A percentile compares a stretch with the other conserved stretches of the same genome.
These are phyloP conservation scores for Drosophila kambysellisi DNA, from an alignment of 2,888 invertebrate species.

Conservation along the genomic window DNA sequence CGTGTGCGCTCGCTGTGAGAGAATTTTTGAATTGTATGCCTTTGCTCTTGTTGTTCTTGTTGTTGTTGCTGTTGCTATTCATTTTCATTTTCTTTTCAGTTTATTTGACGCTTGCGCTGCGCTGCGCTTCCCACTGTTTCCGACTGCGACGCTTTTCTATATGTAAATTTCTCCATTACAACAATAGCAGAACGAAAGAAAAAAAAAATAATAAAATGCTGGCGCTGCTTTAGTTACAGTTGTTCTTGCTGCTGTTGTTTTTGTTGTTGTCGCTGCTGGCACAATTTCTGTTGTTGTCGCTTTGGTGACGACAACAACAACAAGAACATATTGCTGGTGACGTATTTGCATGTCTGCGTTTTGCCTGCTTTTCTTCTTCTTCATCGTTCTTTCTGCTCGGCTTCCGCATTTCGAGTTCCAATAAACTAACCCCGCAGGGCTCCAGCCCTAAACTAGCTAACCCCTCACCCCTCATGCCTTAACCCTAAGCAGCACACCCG, in stretches of 20 bases:
- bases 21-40: constrained; percentile 67
- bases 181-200: constrained; percentile 34
- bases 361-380: constrained; percentile 5
- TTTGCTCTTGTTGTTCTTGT: constrained; percentile 20
- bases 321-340: constrained; percentile 59
- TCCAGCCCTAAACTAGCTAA: constrained; percentile 10
- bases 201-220: constrained; percentile 41
- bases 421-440: constrained; percentile 44
- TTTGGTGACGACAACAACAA: constrained; percentile 57
- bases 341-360: constrained; percentile 73
- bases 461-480: neutral
- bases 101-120: constrained; percentile 52
- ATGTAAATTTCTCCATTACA: constrained; percentile 75
- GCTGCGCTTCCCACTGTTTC: constrained; percentile 50
- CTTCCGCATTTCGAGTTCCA: constrained; percentile 74
- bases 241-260: constrained; percentile 17
- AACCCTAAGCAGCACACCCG: constrained; percentile 7
- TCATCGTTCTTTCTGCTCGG: constrained; percentile 25
- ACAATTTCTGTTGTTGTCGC: constrained; percentile 76
- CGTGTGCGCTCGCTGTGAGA: constrained; percentile 54
- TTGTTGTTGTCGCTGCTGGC: constrained; percentile 66
- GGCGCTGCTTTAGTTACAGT: constrained; percentile 63
- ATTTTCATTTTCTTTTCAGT: constrained; percentile 80
- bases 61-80: constrained; percentile 59
- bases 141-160: constrained; percentile 56